A percentile compares a stretch with the other conserved stretches of the same genome.
Evolutionary conservation across 2,888 invertebrate species (phyloP).

Genomic region (Brachylomia viminalis): DNA sequence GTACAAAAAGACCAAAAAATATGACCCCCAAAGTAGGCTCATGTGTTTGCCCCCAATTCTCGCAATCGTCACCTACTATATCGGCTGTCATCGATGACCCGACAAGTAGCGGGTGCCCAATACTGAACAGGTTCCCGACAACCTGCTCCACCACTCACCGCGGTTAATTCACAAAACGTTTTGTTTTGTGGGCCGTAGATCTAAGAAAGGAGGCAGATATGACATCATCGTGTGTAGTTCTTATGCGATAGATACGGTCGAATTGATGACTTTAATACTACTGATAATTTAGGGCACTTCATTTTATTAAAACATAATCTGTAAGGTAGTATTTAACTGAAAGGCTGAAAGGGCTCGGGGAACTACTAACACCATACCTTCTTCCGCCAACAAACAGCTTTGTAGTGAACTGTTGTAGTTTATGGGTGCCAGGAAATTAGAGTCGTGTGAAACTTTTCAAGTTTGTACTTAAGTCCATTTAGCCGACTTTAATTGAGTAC

Average conservation of each 20-base stretch:
- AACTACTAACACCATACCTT: not conserved
- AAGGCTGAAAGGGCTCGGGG: not conserved
- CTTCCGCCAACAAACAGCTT: not conserved
- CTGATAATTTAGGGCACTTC: too few relatives aligned
- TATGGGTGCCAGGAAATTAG: not conserved
- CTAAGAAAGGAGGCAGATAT: slow-evolving; percentile 28
- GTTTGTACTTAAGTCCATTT: not conserved
- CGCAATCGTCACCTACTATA: slow-evolving; percentile 38
- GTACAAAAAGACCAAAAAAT: slow-evolving; percentile 34
- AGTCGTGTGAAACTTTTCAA: too few relatives aligned
- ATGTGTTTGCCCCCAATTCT: slow-evolving; percentile 53
- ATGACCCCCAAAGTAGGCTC: slow-evolving; percentile 52
- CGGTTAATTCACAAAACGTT: slow-evolving; percentile 47
- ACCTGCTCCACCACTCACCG: slow-evolving; percentile 69
- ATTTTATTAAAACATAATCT: too few relatives aligned
- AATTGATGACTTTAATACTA: too few relatives aligned
- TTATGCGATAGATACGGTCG: not conserved
- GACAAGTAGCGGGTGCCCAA: slow-evolving; percentile 78
- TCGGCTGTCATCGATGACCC: slow-evolving; percentile 61
- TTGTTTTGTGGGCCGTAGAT: slow-evolving; percentile 32
- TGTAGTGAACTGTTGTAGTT: not conserved
- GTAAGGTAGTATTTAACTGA: too few relatives aligned
- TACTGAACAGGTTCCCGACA: slow-evolving; percentile 71
- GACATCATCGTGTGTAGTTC: slow-evolving; percentile 20
- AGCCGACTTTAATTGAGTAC: not conserved